phyloP scores from a whole-genome alignment of 2,113 vertebrate species.

The Irena cyanogastra region DNA sequence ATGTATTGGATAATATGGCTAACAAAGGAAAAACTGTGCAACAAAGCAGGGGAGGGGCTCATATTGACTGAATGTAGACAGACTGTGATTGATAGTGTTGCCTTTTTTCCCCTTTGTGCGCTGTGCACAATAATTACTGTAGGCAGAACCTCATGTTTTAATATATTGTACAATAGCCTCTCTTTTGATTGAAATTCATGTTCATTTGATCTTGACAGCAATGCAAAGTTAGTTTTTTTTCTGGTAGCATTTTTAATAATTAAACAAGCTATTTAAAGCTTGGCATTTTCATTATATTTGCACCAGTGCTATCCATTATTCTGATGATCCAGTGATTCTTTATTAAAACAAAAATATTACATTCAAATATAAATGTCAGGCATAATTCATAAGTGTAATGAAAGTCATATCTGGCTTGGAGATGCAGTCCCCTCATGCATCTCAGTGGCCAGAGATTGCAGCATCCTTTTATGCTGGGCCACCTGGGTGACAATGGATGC shows the following conservation, averaged over 20 bases:
- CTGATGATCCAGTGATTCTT: conserved; percentile 58
- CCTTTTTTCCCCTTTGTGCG: conserved; percentile 43
- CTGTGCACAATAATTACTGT: conserved; percentile 55
- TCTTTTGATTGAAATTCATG: conserved; percentile 65
- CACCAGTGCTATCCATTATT: conserved; percentile 59
- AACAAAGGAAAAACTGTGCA: conserved; percentile 33
- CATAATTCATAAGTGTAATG: conserved; percentile 52
- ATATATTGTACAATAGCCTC: conserved; percentile 56
- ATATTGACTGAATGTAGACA: conserved; percentile 36
- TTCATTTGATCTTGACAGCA: conserved; percentile 68
- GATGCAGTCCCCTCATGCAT: neutral
- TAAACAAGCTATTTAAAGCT: conserved; percentile 68
- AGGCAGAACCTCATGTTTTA: conserved; percentile 62
- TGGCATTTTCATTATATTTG: conserved; percentile 58
- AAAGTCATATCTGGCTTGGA: conserved; percentile 13
- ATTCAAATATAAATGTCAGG: conserved; percentile 59
- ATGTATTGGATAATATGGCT: neutral
- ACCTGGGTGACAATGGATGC: neutral
- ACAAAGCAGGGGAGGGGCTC: conserved; percentile 10
- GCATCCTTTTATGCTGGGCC: neutral
- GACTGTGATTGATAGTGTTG: conserved; percentile 15
- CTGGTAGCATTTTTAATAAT: conserved; percentile 69
- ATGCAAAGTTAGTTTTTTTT: conserved; percentile 55
- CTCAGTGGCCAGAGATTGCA: neutral
- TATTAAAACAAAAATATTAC: conserved; percentile 62